These are phyloP conservation scores for Carterocephalus palaemon DNA, from an alignment of 2,888 invertebrate genomes.

Conservation along the genomic window DNA sequence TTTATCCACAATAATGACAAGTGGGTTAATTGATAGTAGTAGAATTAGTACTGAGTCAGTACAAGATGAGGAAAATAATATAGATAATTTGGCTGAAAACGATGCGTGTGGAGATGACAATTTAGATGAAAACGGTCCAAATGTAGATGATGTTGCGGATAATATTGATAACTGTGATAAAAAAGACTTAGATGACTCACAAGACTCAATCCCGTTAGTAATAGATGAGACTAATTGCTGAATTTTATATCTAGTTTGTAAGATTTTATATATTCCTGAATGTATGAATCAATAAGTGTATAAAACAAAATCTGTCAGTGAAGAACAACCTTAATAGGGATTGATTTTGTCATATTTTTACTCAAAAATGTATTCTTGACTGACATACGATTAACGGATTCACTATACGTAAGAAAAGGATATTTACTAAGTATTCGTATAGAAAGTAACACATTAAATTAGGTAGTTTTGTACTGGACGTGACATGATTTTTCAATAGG, in stretches of 20 bases:
- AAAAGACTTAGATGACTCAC: constrained; percentile 41
- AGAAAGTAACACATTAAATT: too few species aligned
- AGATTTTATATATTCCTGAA: background rate
- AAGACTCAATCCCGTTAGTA: constrained; percentile 44
- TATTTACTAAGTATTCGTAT: too few species aligned
- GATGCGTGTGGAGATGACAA: constrained; percentile 20
- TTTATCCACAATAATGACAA: constrained; percentile 39
- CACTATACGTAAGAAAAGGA: too few species aligned
- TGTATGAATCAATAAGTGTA: constrained; percentile 2
- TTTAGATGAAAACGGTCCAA: constrained; percentile 13
- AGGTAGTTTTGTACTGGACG: too few species aligned
- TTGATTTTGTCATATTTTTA: too few species aligned
- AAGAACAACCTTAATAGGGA: too few species aligned
- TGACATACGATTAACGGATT: too few species aligned
- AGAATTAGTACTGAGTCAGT: constrained; percentile 1
- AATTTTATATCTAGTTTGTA: constrained; percentile 20
- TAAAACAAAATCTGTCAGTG: background rate
- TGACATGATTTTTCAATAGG: too few species aligned
- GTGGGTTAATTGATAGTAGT: constrained; percentile 21
- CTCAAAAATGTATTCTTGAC: too few species aligned
- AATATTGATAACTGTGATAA: constrained; percentile 34
- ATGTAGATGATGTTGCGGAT: constrained; percentile 1
- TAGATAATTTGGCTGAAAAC: constrained; percentile 33
- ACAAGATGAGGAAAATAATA: constrained; percentile 7
- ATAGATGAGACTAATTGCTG: constrained; percentile 44